phyloP scores from a whole-genome alignment of 2,113 vertebrate species.

The Corvus moneduloides region DNA sequence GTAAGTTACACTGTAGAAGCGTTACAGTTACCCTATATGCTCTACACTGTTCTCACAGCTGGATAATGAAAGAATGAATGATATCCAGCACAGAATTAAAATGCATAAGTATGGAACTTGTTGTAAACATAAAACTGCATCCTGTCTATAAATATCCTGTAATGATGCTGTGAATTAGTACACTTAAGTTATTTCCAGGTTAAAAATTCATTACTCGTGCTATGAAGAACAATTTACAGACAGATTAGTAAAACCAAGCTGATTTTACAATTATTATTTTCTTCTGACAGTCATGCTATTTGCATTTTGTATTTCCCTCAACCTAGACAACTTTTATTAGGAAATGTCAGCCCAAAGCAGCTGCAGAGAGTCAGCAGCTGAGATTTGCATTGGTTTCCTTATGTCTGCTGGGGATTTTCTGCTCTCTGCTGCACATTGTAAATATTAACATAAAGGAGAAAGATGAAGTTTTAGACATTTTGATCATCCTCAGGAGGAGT shows the following conservation, averaged over 20 bases:
- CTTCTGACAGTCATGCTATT: conserved; percentile 1
- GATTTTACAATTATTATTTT: conserved; percentile 46
- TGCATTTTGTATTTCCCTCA: background rate
- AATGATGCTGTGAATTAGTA: conserved; percentile 11
- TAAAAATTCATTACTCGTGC: conserved; percentile 21
- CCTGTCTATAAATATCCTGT: conserved; percentile 21
- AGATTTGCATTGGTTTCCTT: background rate
- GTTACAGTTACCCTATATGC: background rate
- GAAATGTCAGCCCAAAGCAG: background rate
- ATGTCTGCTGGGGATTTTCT: background rate
- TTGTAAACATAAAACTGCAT: conserved; percentile 9
- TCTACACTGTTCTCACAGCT: conserved; percentile 29
- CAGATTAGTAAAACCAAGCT: conserved; percentile 18
- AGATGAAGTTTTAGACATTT: conserved; percentile 3
- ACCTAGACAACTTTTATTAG: conserved; percentile 29
- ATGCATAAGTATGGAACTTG: conserved; percentile 2
- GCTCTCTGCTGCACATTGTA: background rate
- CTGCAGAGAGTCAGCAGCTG: background rate
- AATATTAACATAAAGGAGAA: background rate
- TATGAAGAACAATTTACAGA: conserved; percentile 2
- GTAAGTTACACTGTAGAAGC: background rate
- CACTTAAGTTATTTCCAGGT: conserved; percentile 10
- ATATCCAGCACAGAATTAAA: conserved; percentile 29
- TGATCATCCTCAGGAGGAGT: background rate
- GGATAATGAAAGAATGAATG: conserved; percentile 29